Evolutionary conservation across 2,113 vertebrate genomes (phyloP).

Genomic region (Corythoichthys intestinalis): DNA sequence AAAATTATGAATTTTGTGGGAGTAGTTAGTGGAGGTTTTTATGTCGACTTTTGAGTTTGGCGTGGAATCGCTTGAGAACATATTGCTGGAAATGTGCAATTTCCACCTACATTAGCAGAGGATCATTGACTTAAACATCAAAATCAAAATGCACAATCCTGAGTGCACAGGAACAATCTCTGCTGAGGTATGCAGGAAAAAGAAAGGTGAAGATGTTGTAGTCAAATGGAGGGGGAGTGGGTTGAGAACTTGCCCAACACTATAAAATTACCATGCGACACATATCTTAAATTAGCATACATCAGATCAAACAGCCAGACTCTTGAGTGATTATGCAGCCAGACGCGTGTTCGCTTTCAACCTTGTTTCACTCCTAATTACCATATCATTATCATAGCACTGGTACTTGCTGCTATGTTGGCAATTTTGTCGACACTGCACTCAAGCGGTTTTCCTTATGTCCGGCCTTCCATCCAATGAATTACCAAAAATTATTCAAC

Average conservation of each 20-base stretch:
- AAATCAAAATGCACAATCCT: conserved; percentile 3
- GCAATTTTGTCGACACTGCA: conserved; percentile 46
- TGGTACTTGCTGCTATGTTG: conserved; percentile 26
- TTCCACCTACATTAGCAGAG: background rate
- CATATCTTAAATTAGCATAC: conserved; percentile 61
- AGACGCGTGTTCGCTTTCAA: conserved; percentile 56
- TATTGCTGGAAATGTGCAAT: background rate
- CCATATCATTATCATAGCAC: conserved; percentile 61
- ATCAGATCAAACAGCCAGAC: conserved; percentile 60
- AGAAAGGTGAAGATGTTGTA: conserved; percentile 39
- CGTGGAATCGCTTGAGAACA: background rate
- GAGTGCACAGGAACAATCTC: conserved; percentile 11
- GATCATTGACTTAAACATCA: conserved; percentile 23
- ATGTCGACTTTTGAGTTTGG: background rate
- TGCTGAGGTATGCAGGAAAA: conserved; percentile 46
- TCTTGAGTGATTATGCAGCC: conserved; percentile 47
- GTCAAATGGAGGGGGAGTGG: conserved; percentile 6
- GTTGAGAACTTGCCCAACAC: conserved; percentile 30
- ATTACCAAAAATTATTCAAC: conserved; percentile 33
- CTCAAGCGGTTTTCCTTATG: conserved; percentile 33
- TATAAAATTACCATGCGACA: conserved; percentile 60
- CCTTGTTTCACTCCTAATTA: conserved; percentile 58
- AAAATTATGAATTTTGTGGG: background rate
- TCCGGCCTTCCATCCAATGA: background rate
- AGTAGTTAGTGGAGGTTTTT: background rate